phyloP scores from a whole-genome alignment of 1,140 invertebrate genomes.

The Cydia splendana region DNA sequence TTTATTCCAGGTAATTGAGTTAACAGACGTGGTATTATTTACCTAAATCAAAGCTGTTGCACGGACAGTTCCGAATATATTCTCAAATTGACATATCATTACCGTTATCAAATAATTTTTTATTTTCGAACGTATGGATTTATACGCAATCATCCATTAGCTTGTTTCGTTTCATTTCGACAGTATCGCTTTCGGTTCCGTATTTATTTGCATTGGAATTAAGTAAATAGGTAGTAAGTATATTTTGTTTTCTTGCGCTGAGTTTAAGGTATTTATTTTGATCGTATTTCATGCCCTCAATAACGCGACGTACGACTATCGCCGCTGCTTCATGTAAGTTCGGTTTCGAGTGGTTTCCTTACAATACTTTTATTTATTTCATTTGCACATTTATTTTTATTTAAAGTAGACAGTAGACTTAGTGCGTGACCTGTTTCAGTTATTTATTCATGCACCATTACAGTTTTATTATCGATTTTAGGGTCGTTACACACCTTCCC shows the following conservation, averaged over 20 bases:
- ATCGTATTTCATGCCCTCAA: conserved; percentile 75
- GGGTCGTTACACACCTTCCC: conserved; percentile 39
- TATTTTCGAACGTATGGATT: conserved; percentile 33
- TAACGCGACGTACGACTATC: conserved; percentile 65
- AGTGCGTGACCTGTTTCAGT: conserved; percentile 58
- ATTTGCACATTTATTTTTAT: conserved; percentile 66
- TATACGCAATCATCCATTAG: conserved; percentile 47
- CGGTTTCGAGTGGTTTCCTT: conserved; percentile 58
- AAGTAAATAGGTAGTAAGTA: conserved; percentile 48
- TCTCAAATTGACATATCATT: conserved; percentile 31
- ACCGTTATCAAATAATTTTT: conserved; percentile 17
- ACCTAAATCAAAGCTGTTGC: neutral
- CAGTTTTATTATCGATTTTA: conserved; percentile 50
- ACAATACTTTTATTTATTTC: conserved; percentile 56
- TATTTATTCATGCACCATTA: conserved; percentile 72
- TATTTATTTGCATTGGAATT: conserved; percentile 61
- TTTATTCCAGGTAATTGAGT: conserved; percentile 8
- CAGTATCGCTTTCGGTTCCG: conserved; percentile 55
- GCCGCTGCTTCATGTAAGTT: conserved; percentile 80
- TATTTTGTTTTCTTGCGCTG: conserved; percentile 60
- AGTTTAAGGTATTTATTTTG: conserved; percentile 73
- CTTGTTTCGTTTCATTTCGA: conserved; percentile 62
- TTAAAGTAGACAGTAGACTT: conserved; percentile 59
- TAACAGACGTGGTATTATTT: conserved; percentile 18
- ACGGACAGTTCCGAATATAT: conserved; percentile 12